These are phyloP conservation scores for Umimayanthus chanpuru DNA, from an alignment of 92 coral and sea anemone genomes.

Conservation along the genomic window DNA sequence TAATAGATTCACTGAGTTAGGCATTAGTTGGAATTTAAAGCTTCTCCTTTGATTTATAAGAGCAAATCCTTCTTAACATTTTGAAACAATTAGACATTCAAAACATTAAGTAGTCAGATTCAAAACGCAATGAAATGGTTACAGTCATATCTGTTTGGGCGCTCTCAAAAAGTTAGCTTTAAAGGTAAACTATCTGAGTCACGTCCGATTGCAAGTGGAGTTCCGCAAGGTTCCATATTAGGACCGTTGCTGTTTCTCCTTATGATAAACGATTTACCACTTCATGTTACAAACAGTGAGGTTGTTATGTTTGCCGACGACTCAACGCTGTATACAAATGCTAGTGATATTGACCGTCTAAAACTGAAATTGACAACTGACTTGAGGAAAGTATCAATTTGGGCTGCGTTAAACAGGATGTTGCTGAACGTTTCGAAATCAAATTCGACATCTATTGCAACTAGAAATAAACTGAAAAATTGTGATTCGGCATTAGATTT, in stretches of 20 bases:
- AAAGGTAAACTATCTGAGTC: not conserved
- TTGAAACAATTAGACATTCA: no score
- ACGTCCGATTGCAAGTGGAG: slow-evolving; percentile 16
- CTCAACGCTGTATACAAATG: not conserved
- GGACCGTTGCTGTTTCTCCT: not conserved
- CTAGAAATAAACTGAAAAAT: not conserved
- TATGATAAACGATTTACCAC: not conserved
- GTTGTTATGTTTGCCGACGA: slow-evolving; percentile 20
- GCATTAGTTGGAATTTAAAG: no score
- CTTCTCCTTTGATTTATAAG: no score
- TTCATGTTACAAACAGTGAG: not conserved
- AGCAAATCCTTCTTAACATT: no score
- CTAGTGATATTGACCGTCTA: not conserved
- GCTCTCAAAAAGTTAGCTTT: not conserved
- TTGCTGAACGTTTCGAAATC: not conserved
- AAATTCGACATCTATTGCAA: not conserved
- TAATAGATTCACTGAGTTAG: no score
- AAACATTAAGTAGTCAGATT: no score
- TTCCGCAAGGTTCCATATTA: not conserved
- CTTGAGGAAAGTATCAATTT: not conserved
- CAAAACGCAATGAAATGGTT: slow-evolving; percentile 17
- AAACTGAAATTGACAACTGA: not conserved
- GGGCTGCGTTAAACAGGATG: not conserved
- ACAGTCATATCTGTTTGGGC: not conserved
- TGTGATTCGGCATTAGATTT: not conserved